phyloP scores from a whole-genome alignment of 2,888 invertebrate species.

The Ochropacha duplaris region DNA sequence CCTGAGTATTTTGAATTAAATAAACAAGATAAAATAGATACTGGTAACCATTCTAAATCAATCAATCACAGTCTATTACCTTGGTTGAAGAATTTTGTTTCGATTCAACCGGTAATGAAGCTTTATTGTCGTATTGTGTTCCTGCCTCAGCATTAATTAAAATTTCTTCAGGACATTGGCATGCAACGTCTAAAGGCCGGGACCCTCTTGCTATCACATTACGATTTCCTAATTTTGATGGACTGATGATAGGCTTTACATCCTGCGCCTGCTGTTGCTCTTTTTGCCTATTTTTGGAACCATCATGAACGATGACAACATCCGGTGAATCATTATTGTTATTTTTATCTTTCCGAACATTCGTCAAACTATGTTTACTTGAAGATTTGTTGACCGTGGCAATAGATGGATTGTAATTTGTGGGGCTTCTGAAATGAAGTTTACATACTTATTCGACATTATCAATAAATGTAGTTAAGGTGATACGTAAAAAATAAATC shows the following conservation, averaged over 20 bases:
- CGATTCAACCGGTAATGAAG: background rate
- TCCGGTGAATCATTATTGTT: constrained; percentile 6
- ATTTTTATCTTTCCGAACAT: constrained; percentile 22
- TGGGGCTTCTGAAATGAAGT: constrained; percentile 16
- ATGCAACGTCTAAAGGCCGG: constrained; percentile 10
- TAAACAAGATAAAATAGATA: too few relatives aligned
- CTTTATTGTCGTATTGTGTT: constrained; percentile 12
- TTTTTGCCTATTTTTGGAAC: background rate
- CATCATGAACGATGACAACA: constrained; percentile 3
- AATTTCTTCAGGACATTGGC: constrained; percentile 23
- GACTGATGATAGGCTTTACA: background rate
- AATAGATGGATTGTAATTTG: constrained; percentile 22
- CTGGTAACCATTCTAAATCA: too few relatives aligned
- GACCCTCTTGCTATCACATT: background rate
- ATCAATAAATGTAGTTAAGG: too few relatives aligned
- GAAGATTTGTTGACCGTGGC: constrained; percentile 21
- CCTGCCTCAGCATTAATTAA: constrained; percentile 11
- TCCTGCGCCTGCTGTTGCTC: background rate
- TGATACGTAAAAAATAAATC: too few relatives aligned
- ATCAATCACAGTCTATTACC: background rate
- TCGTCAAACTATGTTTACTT: constrained; percentile 34
- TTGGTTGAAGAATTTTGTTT: background rate
- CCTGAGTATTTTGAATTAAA: too few relatives aligned
- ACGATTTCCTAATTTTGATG: background rate
- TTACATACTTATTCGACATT: too few relatives aligned